phyloP scores from a whole-genome alignment of 1,140 invertebrate genomes.

The Ceratoteleas bidentatus region DNA sequence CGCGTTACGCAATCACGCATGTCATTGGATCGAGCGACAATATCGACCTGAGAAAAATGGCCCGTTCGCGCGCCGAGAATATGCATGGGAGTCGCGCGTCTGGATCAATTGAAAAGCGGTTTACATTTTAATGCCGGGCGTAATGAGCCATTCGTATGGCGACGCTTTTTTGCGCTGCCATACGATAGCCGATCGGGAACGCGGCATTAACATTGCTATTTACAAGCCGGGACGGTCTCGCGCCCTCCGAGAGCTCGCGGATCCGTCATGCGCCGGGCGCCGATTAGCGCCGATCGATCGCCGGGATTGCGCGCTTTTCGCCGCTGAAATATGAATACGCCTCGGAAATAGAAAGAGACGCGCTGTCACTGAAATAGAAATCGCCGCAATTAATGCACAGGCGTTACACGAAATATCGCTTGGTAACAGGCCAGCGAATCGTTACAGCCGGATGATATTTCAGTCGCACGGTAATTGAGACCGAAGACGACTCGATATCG shows the following conservation, averaged over 20 bases:
- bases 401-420: constrained; percentile 54
- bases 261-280: constrained; percentile 13
- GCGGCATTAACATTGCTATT: constrained; percentile 51
- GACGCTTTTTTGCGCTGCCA: constrained; percentile 18
- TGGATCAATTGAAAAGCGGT: constrained; percentile 32
- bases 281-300: constrained; percentile 13
- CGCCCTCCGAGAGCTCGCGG: no score
- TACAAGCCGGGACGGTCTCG: constrained; percentile 29
- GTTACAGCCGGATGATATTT: constrained; percentile 42
- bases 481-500: no score
- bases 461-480: not conserved
- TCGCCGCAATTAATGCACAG: constrained; percentile 55
- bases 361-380: constrained; percentile 55
- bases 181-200: constrained; percentile 32
- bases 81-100: constrained; percentile 32
- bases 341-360: constrained; percentile 45
- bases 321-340: constrained; percentile 38
- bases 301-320: not conserved
- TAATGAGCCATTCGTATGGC: constrained; percentile 40
- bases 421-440: constrained; percentile 55
- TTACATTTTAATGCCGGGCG: constrained; percentile 39
- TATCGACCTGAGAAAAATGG: constrained; percentile 18
- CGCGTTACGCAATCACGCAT: no score
- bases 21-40: not conserved
- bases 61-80: constrained; percentile 5